These are phyloP conservation scores for Cryptoblepharus egeriae DNA, from an alignment of 2,797 vertebrate genomes.

Conservation along the genomic window DNA sequence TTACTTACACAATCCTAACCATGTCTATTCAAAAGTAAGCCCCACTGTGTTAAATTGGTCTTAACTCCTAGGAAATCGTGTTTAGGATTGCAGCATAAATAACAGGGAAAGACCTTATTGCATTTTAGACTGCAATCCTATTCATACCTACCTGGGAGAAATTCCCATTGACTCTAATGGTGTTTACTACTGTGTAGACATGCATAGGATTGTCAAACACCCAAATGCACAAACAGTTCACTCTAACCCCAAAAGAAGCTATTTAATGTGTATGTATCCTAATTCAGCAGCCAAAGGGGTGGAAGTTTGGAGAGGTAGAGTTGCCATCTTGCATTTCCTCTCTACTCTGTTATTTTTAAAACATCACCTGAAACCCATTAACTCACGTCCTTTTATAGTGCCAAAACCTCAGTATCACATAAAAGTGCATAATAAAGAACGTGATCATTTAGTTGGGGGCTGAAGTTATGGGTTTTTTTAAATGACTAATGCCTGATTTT, in stretches of 20 bases:
- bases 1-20: conserved; percentile 51
- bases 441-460: background rate
- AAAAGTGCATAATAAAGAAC: conserved; percentile 61
- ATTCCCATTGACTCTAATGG: no score
- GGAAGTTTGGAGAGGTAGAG: conserved; percentile 41
- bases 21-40: no score
- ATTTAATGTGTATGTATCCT: conserved; percentile 50
- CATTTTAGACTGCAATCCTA: background rate
- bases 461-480: conserved; percentile 5
- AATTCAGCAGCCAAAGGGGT: conserved; percentile 28
- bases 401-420: conserved; percentile 69
- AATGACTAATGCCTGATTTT: conserved; percentile 50
- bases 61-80: no score
- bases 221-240: conserved; percentile 45
- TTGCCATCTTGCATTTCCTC: conserved; percentile 50
- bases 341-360: conserved; percentile 63
- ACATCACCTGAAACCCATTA: conserved; percentile 70
- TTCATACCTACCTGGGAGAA: no score
- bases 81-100: no score
- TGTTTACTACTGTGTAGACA: no score
- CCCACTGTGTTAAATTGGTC: no score
- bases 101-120: conserved; percentile 55
- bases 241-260: conserved; percentile 48
- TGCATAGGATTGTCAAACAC: conserved; percentile 18
- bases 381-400: conserved; percentile 64